Evolutionary conservation across 2,113 vertebrate species (phyloP).

Genomic region (Chaetodon auriga): DNA sequence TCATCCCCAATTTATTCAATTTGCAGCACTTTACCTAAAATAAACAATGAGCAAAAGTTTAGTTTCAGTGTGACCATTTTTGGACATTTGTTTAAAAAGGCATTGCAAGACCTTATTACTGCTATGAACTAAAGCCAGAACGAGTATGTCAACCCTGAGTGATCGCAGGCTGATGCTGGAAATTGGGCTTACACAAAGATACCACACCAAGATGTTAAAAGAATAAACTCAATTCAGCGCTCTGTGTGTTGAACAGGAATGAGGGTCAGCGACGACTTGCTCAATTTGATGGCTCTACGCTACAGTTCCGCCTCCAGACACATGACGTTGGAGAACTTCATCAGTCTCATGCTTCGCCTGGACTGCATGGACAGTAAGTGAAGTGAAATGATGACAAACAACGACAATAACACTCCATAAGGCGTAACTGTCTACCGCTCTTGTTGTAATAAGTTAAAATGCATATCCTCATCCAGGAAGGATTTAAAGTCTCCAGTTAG

Average conservation of each 20-base stretch:
- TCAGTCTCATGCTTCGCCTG: constrained; percentile 78
- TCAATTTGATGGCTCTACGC: constrained; percentile 79
- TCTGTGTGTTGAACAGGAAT: constrained; percentile 61
- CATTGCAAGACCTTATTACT: no score
- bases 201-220: background rate
- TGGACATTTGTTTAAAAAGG: no score
- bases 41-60: no score
- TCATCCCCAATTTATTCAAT: no score
- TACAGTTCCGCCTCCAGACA: constrained; percentile 72
- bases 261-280: constrained; percentile 68
- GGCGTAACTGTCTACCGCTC: background rate
- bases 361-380: constrained; percentile 81
- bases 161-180: background rate
- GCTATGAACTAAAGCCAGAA: no score
- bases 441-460: background rate
- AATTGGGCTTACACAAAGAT: background rate
- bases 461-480: background rate
- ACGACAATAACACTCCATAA: background rate
- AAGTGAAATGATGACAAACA: background rate
- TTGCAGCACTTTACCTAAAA: no score
- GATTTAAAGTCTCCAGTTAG: background rate
- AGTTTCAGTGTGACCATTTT: no score
- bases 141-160: no score
- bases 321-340: constrained; percentile 81
- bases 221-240: background rate